Percentiles rank a stretch among this genome's conserved stretches.
Conservation (phyloP, 1,140 invertebrate genomes). For the Mactra quadrangularis region DNA sequence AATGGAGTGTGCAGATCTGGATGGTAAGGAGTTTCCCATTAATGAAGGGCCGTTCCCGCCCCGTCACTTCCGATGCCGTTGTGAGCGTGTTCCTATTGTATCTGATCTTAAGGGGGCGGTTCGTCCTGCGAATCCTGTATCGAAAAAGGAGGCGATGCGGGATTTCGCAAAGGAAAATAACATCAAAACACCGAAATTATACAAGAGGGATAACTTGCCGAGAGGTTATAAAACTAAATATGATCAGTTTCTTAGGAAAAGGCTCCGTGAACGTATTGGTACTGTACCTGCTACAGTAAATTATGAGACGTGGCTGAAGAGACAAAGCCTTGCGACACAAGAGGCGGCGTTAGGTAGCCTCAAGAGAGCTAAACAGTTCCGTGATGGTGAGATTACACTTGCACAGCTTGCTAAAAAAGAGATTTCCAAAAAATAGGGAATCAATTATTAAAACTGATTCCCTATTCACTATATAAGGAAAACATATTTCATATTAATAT, state of each 20-base stretch:
- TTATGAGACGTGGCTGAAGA: neutral
- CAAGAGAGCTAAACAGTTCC: too few relatives aligned
- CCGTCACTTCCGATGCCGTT: neutral
- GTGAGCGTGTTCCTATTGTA: neutral
- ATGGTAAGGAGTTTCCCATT: too few relatives aligned
- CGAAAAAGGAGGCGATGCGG: neutral
- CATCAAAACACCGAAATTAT: neutral
- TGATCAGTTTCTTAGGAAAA: neutral
- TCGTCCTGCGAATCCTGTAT: neutral
- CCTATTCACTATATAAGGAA: too few relatives aligned
- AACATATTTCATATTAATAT: too few relatives aligned
- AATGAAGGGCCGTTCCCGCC: neutral
- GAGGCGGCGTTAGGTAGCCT: neutral
- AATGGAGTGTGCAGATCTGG: too few relatives aligned
- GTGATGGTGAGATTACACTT: too few relatives aligned
- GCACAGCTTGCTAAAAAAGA: too few relatives aligned
- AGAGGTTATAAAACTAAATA: neutral
- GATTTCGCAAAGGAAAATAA: neutral
- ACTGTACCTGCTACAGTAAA: neutral
- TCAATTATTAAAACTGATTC: too few relatives aligned
- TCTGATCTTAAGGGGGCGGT: neutral
- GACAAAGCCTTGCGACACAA: neutral
- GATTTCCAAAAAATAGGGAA: too few relatives aligned
- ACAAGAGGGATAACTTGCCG: neutral
- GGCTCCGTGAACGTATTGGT: neutral